Evolutionary conservation across 2,888 invertebrate species (phyloP), one percentile per base, ranked within the genome.

Genomic region (Thelaira solivaga): DNA sequence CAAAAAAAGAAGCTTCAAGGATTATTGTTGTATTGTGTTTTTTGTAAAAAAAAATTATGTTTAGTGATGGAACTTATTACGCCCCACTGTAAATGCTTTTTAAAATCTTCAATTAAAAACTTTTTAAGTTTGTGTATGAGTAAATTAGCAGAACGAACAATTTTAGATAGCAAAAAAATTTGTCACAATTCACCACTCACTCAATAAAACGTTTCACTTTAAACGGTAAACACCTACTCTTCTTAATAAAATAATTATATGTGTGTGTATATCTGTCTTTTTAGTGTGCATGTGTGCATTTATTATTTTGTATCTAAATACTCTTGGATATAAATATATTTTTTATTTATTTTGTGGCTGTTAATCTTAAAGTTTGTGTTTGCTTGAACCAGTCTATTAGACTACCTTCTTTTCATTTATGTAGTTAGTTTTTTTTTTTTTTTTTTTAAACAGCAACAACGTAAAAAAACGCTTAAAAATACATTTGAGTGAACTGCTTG

Each of bases 161-260:
- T 13, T 43, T 16, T 8, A 45, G 16, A 31, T 26, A 16, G 8
- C 11, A 5, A 22, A 22, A 31, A 16, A 26, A 69, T 71, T 61
- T 78, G 74, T 71, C 65, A 78, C 78, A 74, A 78, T 74, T 74
- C 71, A 71, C 59, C 74, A 71, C 45, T 62, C 69, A 72, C 55
- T 47, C 64, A 24, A 16, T 22, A 41, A 43, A 41, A 34, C 34
- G 53, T 11, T 72, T 45, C 18, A 16, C 47, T 55, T 16, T 47
- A 55, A 64, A 64, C 64, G 72, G 55, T 64, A 72, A 55, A 72
- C 72, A 72, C 72, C 72, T 64, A 64, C 72, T 72, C 47, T 18
- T 22, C 47, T 36, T 39, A 49, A 72, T 55, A n/a, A n/a, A n/a
- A n/a, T n/a, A n/a, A n/a, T n/a, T n/a, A n/a, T n/a, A n/a, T n/a